Evolutionary conservation across 1,140 invertebrate species (phyloP), one percentile per base, ranked within the genome.

Genomic region (Holotrichia oblita): DNA sequence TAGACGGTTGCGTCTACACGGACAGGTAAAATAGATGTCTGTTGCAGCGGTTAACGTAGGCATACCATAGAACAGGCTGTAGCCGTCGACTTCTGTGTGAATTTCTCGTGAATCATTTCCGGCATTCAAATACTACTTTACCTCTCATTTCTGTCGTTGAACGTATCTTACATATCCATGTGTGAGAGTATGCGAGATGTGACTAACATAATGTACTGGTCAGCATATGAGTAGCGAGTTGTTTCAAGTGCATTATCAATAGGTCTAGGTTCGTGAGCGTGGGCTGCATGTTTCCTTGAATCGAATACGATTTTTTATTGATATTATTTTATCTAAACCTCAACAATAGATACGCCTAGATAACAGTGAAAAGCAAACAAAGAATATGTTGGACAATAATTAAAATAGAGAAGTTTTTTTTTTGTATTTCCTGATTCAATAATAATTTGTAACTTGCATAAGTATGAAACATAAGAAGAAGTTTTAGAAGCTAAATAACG

Each of bases 91-190:
- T 55, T 55, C 9, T 55, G 48, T 55, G 48, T 55, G 48, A 55
- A 55, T 55, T n/a, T 55, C 48, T 55, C 48, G 48, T 55, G 48
- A 55, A 55, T 55, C 48, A 55, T 55, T 55, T 55, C 48, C 48
- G 48, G 48, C 48, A 55, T 12, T n/a, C 48, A 55, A 55, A 55
- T n/a, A n/a, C 9, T 55, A 55, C 48, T 55, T 17, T 12, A 6
- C 14, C 14, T 55, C 48, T 14, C 6, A n/a, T 17, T 55, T 55
- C 48, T 55, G 14, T n/a, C 1, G 48, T 17, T 55, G 9, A 12
- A 17, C 14, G 14, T 55, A 55, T 55, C 4, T 17, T 55, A 0
- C 14, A n/a, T 55, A 17, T 55, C 14, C 48, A 17, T 55, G 48
- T 55, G 14, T 55, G 48, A 55, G 14, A n/a, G 48, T 55, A 55